These are phyloP conservation scores for Pyrrhosoma nymphula DNA, from an alignment of 2,888 invertebrate species.

Conservation along the genomic window DNA sequence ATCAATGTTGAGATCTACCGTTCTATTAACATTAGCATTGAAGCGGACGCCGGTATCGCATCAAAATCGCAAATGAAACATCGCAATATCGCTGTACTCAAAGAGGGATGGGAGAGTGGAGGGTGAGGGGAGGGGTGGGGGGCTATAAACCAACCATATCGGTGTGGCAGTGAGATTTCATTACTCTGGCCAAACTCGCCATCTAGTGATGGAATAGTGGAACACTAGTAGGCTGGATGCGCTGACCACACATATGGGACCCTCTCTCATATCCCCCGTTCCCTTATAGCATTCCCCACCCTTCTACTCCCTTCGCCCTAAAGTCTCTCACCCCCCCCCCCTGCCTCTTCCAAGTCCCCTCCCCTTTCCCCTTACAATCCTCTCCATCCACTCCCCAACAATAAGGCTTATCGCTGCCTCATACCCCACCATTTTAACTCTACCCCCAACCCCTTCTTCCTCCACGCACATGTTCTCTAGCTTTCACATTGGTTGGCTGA, in stretches of 20 bases:
- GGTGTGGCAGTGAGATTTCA: background rate
- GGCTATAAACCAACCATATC: background rate
- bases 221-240: background rate
- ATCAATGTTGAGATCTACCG: too few species aligned
- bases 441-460: background rate
- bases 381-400: background rate
- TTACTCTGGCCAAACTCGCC: background rate
- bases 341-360: background rate
- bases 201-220: constrained; percentile 29
- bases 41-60: too few species aligned
- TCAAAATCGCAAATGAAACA: background rate
- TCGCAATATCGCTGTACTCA: background rate
- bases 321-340: background rate
- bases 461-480: background rate
- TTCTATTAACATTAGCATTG: too few species aligned
- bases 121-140: too few species aligned
- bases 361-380: background rate
- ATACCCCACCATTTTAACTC: background rate
- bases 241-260: background rate
- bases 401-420: constrained; percentile 20
- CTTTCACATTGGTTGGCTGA: constrained; percentile 52
- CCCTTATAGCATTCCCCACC: background rate
- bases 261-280: background rate
- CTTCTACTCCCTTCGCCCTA: background rate
- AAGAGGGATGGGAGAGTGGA: background rate